Conservation (phyloP, 2,888 invertebrate genomes). For the Nephrotoma appendiculata region DNA sequence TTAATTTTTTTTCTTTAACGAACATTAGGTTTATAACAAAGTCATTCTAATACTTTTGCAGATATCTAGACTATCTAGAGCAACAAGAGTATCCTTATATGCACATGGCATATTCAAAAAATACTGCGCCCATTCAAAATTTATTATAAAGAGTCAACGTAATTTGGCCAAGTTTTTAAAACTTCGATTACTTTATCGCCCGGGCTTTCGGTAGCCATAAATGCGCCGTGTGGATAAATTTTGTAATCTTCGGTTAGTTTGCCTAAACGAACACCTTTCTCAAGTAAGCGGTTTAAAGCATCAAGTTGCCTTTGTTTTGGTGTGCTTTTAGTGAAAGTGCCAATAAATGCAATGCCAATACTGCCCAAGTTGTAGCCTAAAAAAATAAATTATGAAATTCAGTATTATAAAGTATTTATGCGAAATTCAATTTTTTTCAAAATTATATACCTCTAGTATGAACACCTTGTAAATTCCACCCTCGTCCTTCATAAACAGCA, state of each 20-base stretch:
- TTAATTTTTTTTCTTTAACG: too few species aligned
- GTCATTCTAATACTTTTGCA: too few species aligned
- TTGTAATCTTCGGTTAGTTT: slow-evolving; percentile 48
- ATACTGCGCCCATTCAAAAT: neutral
- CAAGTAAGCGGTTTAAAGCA: slow-evolving; percentile 45
- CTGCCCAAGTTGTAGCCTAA: slow-evolving; percentile 44
- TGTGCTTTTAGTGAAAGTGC: slow-evolving; percentile 41
- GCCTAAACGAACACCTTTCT: slow-evolving; percentile 42
- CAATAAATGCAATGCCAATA: slow-evolving; percentile 57
- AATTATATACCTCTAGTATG: slow-evolving; percentile 38
- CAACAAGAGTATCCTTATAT: too few species aligned
- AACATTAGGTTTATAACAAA: too few species aligned
- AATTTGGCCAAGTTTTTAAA: slow-evolving; percentile 55
- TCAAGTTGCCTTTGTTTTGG: slow-evolving; percentile 41
- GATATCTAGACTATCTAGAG: too few species aligned
- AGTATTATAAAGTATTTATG: neutral
- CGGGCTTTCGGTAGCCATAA: slow-evolving; percentile 51
- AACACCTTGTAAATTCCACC: slow-evolving; percentile 57
- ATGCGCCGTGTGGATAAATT: slow-evolving; percentile 52
- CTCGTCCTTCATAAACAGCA: slow-evolving; percentile 53
- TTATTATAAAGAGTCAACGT: neutral
- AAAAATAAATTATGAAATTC: slow-evolving; percentile 12
- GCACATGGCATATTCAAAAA: too few species aligned
- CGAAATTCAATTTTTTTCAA: too few species aligned
- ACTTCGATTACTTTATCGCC: slow-evolving; percentile 46